phyloP scores from a whole-genome alignment of 2,113 vertebrate species.

The Nerophis lumbriciformis region DNA sequence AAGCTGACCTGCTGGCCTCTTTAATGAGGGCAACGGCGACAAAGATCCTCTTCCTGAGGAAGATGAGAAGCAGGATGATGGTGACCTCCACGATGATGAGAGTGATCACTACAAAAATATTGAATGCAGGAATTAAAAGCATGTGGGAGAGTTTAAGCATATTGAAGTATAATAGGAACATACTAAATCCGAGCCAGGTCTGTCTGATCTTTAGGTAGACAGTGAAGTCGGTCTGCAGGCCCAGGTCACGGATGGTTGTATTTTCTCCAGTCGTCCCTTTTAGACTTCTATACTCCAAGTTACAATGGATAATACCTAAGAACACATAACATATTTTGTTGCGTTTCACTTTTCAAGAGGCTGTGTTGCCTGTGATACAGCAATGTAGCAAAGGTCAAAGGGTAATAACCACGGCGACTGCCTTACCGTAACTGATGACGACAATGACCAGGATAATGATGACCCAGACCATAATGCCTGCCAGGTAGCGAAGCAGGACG shows the following conservation, averaged over 20 bases:
- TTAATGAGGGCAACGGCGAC: constrained; percentile 92
- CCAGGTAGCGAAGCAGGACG: constrained; percentile 83
- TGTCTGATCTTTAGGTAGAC: constrained; percentile 90
- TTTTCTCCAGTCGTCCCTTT: constrained; percentile 78
- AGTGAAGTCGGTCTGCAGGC: constrained; percentile 85
- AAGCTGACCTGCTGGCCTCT: constrained; percentile 86
- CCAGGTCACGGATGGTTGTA: constrained; percentile 81
- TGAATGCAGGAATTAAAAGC: neutral
- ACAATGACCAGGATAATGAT: constrained; percentile 87
- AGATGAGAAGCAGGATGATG: constrained; percentile 88
- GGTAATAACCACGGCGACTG: neutral
- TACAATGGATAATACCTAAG: constrained; percentile 90
- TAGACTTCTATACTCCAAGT: constrained; percentile 78
- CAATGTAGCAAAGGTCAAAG: too few relatives aligned
- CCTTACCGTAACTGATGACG: constrained; percentile 86
- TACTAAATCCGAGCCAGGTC: constrained; percentile 94
- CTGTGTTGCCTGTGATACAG: neutral
- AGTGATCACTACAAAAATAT: constrained; percentile 82
- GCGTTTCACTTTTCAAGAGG: neutral
- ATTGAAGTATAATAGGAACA: constrained; percentile 31
- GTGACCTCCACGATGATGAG: constrained; percentile 81
- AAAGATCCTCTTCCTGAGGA: constrained; percentile 89
- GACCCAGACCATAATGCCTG: constrained; percentile 90
- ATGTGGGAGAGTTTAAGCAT: neutral
- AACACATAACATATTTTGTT: neutral